Evolutionary conservation across 2,888 invertebrate genomes (phyloP).

Genomic region (Megalurothrips usitatus): DNA sequence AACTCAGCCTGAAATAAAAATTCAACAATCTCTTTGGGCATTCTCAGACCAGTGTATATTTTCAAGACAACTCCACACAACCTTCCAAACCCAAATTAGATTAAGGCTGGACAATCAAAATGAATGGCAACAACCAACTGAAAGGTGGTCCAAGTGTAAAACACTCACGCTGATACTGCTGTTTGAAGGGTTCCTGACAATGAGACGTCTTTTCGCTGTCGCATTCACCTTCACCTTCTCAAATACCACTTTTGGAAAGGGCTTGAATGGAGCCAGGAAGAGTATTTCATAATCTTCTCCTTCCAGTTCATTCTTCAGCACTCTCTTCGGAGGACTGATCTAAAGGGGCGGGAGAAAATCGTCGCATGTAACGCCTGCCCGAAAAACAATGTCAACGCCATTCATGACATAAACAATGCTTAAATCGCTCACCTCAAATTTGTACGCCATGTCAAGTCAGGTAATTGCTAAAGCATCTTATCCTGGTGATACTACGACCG

Average conservation of each 20-base stretch:
- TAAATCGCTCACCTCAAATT: background rate
- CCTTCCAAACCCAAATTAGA: background rate
- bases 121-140: background rate
- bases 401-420: background rate
- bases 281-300: conserved; percentile 50
- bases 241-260: conserved; percentile 62
- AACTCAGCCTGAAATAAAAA: background rate
- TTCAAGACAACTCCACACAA: background rate
- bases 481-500: too few relatives aligned
- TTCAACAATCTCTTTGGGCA: background rate
- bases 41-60: background rate
- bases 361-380: too few relatives aligned
- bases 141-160: background rate
- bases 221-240: conserved; percentile 60
- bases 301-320: conserved; percentile 43
- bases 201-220: conserved; percentile 52
- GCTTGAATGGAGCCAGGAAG: conserved; percentile 61
- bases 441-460: background rate
- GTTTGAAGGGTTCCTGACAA: background rate
- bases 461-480: too few relatives aligned
- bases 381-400: background rate
- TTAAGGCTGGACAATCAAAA: background rate
- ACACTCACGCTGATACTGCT: background rate
- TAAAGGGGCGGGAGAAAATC: background rate
- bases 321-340: conserved; percentile 42